Evolutionary conservation across 2,888 invertebrate species (phyloP), one percentile per base, ranked within the genome.

Genomic region (Drepanosiphum platanoidis): DNA sequence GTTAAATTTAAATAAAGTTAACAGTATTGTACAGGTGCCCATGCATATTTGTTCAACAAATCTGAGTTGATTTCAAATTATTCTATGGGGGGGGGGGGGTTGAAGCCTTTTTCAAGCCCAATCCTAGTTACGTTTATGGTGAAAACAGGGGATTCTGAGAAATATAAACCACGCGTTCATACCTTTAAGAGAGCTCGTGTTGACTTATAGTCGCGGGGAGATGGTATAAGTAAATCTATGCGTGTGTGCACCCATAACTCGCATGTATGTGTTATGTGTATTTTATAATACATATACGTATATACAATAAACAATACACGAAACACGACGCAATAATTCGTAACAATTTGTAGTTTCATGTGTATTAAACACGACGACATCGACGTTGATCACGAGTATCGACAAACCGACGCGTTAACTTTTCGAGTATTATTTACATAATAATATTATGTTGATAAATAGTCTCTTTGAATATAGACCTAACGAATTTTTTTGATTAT

Each of bases 261-360:
- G 79, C 32, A 36, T 34, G 70, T n/a, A 27, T 9, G 52, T n/a
- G 27, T 61, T 18, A 30, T 46, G 3, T n/a, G 18, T 46, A 46
- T 46, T 9, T 2, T 15, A 2, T 2, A 9, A 13, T 46, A 34
- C 58, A n/a, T n/a, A 18, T 36, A 27, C 15, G 32, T 75, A 18
- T 11, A 34, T 77, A 34, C 9, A 32, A 32, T n/a, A 75, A 9
- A 78, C 77, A 77, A 42, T 52, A 58, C 42, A 46, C 46, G 32
- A 70, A 80, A 80, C 80, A 52, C 70, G 52, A 70, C 80, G 68
- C 80, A 80, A 80, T 80, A 52, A 52, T 80, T 80, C 70, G 70
- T 80, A 80, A 70, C 34, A 52, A 80, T 52, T 70, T 70, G 80
- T 70, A 58, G 80, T 52, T 27, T 34, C 52, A 3, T 27, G 34